Conservation (phyloP, 2,113 vertebrate genomes). For the Piprites chloris region DNA sequence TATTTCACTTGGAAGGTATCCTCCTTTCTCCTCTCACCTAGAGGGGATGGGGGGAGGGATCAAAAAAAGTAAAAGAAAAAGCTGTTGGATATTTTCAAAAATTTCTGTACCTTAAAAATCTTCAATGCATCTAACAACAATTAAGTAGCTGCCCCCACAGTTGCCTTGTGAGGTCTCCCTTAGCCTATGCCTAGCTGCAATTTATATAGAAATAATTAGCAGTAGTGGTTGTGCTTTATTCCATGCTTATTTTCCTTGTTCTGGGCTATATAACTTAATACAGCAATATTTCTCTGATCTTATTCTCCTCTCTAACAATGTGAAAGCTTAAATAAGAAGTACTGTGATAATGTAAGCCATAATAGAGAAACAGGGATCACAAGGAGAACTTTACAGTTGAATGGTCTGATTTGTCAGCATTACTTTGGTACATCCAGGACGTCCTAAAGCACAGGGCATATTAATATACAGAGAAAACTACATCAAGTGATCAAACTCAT, state of each 20-base stretch:
- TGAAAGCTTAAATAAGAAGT: neutral
- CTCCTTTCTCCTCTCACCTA: neutral
- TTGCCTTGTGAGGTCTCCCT: neutral
- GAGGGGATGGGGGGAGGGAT: rapidly evolving
- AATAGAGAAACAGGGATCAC: neutral
- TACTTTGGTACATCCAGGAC: neutral
- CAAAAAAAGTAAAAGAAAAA: too few relatives aligned
- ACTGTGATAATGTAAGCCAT: neutral
- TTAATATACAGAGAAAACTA: neutral
- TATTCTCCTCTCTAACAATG: neutral
- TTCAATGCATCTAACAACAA: neutral
- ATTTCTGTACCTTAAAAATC: neutral
- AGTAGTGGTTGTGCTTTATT: neutral
- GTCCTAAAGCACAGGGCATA: neutral
- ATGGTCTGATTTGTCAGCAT: neutral
- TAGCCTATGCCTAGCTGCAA: neutral
- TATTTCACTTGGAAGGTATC: neutral
- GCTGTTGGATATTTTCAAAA: neutral
- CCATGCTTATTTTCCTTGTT: neutral
- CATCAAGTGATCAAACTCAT: neutral
- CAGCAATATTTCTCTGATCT: neutral
- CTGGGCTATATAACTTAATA: neutral
- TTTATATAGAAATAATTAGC: neutral
- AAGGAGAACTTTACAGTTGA: neutral
- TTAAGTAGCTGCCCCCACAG: neutral